Percentiles rank a stretch among this genome's conserved stretches.
phyloP scores from a whole-genome alignment of 2,113 vertebrate genomes.

The Asarcornis scutulata region DNA sequence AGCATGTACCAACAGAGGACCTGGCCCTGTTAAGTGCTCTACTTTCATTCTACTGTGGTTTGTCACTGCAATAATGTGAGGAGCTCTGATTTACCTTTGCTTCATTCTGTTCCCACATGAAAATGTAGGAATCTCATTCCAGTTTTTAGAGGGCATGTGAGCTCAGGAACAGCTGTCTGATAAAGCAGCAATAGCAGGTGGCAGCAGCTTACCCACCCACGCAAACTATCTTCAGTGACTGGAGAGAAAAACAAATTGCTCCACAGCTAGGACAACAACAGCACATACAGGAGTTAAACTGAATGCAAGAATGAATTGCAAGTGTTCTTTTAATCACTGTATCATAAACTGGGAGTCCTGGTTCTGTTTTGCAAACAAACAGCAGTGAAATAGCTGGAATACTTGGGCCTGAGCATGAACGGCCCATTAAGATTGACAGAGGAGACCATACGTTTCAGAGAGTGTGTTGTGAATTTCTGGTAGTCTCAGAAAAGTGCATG shows the following conservation, averaged over 20 bases:
- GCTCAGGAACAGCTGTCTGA: not conserved
- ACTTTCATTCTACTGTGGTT: not conserved
- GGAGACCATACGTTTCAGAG: not conserved
- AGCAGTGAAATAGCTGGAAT: not conserved
- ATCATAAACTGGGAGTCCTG: not conserved
- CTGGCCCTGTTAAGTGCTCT: not conserved
- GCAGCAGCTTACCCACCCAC: not conserved
- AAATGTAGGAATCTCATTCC: not conserved
- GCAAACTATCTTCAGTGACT: not conserved
- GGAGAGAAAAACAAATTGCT: not conserved
- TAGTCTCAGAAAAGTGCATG: not conserved
- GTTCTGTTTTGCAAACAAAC: not conserved
- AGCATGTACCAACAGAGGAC: not conserved
- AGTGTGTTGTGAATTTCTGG: not conserved
- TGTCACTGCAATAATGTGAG: not conserved
- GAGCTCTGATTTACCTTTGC: not conserved
- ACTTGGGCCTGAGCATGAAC: not conserved
- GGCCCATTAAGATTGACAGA: not conserved
- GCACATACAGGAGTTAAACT: not conserved
- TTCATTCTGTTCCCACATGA: not conserved
- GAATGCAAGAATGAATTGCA: not conserved
- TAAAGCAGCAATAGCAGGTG: not conserved
- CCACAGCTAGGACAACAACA: not conserved
- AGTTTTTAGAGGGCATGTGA: not conserved
- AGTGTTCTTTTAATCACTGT: not conserved